These are phyloP conservation scores for Microctenopoma lineatum DNA, from an alignment of 2,797 vertebrate genomes.

Conservation along the genomic window DNA sequence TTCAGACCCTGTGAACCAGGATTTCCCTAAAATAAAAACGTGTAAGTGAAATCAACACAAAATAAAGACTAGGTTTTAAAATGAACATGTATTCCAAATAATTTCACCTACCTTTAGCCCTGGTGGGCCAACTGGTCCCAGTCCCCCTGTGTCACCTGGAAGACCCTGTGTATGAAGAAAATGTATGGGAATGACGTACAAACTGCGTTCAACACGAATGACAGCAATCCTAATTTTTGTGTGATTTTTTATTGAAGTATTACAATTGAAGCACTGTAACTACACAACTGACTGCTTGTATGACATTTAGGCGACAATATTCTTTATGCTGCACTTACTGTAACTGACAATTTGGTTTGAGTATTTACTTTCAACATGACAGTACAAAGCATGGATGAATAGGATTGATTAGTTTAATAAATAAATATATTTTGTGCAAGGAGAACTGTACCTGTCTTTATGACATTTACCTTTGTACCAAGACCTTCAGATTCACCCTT, in stretches of 20 bases:
- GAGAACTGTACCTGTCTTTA: background rate
- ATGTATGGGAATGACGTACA: conserved; percentile 6
- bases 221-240: background rate
- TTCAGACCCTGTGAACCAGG: conserved; percentile 69
- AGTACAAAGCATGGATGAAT: background rate
- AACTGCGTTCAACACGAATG: background rate
- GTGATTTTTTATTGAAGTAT: background rate
- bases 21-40: conserved; percentile 69
- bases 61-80: background rate
- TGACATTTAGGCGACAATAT: background rate
- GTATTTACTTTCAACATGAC: no score
- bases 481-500: conserved; percentile 61
- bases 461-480: conserved; percentile 73
- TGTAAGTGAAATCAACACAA: background rate
- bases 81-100: background rate
- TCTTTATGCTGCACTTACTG: background rate
- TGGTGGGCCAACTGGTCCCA: conserved; percentile 68
- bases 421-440: no score
- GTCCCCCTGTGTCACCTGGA: conserved; percentile 70
- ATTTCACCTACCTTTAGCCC: conserved; percentile 75
- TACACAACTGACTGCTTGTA: background rate
- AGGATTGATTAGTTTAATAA: background rate
- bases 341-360: background rate
- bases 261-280: background rate
- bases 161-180: conserved; percentile 67